Evolutionary conservation across 2,113 vertebrate genomes (phyloP).

Genomic region (Tragelaphus strepsiceros): DNA sequence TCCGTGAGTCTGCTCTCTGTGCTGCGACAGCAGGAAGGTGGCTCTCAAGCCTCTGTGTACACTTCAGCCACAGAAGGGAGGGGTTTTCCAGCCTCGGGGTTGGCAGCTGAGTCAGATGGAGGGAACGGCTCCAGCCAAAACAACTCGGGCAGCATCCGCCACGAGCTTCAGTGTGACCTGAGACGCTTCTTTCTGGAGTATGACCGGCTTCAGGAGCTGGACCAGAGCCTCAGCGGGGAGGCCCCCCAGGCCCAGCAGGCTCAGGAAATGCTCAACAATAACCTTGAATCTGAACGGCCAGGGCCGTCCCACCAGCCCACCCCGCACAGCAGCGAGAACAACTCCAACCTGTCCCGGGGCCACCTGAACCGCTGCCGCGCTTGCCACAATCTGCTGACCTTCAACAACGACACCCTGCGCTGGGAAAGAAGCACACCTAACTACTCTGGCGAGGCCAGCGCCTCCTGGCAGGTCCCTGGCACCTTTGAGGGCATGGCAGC

Average conservation of each 20-base stretch:
- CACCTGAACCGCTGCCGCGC: conserved; percentile 97
- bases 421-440: conserved; percentile 94
- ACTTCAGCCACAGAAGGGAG: conserved; percentile 95
- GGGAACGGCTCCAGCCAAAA: conserved; percentile 82
- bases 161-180: conserved; percentile 96
- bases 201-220: conserved; percentile 94
- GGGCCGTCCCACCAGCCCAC: conserved; percentile 88
- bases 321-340: conserved; percentile 87
- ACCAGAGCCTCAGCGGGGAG: conserved; percentile 86
- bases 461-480: conserved; percentile 83
- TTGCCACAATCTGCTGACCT: conserved; percentile 98
- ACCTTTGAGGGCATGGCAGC: conserved; percentile 84
- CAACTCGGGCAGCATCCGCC: conserved; percentile 91
- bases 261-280: conserved; percentile 96
- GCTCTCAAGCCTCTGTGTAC: conserved; percentile 93
- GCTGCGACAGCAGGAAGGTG: conserved; percentile 93
- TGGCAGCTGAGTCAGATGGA: conserved; percentile 79
- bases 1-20: conserved; percentile 93
- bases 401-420: conserved; percentile 97
- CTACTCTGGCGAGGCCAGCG: conserved; percentile 82
- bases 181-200: conserved; percentile 98
- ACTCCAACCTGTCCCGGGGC: conserved; percentile 87
- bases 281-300: conserved; percentile 91
- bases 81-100: conserved; percentile 85
- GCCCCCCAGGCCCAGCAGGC: conserved; percentile 85